Percentiles rank a stretch among this genome's conserved stretches.
phyloP scores from a whole-genome alignment of 2,888 invertebrate species.

The Drosophila lacicola region DNA sequence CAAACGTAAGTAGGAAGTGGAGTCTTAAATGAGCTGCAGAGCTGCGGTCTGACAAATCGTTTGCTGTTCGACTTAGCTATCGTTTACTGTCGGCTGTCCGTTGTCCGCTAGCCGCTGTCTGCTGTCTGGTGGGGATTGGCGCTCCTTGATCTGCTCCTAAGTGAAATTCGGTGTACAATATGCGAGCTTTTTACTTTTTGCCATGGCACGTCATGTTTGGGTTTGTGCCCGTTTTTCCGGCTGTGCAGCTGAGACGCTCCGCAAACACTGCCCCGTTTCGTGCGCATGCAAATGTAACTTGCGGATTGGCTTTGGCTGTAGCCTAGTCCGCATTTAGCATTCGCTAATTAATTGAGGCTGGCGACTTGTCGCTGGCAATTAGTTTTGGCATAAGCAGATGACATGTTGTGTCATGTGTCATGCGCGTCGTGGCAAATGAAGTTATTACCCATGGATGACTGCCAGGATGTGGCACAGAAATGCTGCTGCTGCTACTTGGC shows the following conservation, averaged over 20 bases:
- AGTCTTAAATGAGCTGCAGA: constrained; percentile 68
- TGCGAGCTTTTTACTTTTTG: constrained; percentile 43
- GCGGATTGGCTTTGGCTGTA: constrained; percentile 6
- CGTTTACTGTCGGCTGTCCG: constrained; percentile 44
- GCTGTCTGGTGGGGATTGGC: constrained; percentile 39
- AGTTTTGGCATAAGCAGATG: constrained; percentile 67
- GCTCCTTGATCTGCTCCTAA: constrained; percentile 45
- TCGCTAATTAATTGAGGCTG: constrained; percentile 71
- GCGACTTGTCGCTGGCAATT: constrained; percentile 73
- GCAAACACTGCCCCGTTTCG: constrained; percentile 15
- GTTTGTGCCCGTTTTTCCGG: constrained; percentile 5
- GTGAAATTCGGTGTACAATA: constrained; percentile 69
- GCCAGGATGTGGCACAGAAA: constrained; percentile 35
- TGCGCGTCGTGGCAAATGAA: constrained; percentile 61
- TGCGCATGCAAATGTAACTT: constrained; percentile 59
- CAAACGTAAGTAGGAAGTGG: constrained; percentile 77
- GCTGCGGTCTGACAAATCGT: constrained; percentile 71
- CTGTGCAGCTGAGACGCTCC: constrained; percentile 3
- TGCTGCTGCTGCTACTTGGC: constrained; percentile 43
- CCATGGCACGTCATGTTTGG: constrained; percentile 28
- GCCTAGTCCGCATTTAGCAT: constrained; percentile 54
- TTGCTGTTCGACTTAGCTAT: constrained; percentile 60
- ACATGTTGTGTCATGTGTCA: constrained; percentile 75
- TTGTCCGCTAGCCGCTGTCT: constrained; percentile 16
- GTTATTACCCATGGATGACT: constrained; percentile 58